These are phyloP conservation scores for Sepioteuthis lessoniana DNA, from an alignment of 2,888 invertebrate species.

Conservation along the genomic window DNA sequence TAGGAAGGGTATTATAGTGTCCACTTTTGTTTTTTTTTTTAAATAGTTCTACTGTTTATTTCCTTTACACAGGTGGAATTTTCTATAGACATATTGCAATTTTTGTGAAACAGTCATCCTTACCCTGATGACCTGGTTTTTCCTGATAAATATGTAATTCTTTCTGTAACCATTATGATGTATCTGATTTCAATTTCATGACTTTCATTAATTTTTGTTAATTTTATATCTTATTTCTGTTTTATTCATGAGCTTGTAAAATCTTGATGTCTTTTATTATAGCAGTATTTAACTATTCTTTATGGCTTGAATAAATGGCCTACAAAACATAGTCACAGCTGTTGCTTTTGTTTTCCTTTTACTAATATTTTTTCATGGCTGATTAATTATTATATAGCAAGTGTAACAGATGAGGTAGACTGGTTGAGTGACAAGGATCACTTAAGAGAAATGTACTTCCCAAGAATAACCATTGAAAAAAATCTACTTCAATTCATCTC, in stretches of 20 bases:
- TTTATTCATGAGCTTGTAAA: not conserved
- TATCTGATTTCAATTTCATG: not conserved
- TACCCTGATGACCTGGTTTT: not conserved
- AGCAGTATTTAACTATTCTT: not conserved
- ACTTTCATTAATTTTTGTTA: not conserved
- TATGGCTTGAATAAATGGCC: not conserved
- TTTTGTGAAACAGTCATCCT: not conserved
- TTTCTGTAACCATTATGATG: not conserved
- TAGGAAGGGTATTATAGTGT: too few species aligned
- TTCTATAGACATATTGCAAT: not conserved
- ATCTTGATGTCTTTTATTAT: not conserved
- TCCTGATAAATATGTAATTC: not conserved
- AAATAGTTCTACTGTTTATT: too few species aligned
- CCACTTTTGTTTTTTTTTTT: too few species aligned
- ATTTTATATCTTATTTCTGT: not conserved
- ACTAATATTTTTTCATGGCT: conserved; percentile 15
- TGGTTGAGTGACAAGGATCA: not conserved
- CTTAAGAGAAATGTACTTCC: not conserved
- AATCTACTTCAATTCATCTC: not conserved
- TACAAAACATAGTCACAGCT: not conserved
- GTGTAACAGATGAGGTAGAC: not conserved
- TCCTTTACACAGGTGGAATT: too few species aligned
- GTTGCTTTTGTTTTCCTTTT: not conserved
- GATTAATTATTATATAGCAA: not conserved
- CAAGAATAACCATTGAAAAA: not conserved